Conservation (phyloP, 2,113 vertebrate species). For the Dermatemys mawii region DNA sequence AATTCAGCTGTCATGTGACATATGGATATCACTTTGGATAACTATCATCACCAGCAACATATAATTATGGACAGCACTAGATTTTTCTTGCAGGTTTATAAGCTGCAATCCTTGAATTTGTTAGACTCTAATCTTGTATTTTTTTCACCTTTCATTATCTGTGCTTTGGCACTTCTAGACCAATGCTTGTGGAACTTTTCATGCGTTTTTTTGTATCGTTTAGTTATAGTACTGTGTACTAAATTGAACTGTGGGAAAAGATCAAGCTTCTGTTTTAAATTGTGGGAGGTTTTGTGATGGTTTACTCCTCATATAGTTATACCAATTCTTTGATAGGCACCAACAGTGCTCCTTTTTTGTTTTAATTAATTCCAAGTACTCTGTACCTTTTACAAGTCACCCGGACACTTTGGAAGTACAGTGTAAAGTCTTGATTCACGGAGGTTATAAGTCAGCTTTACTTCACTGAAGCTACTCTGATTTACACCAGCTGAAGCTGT, state of each 20-base stretch:
- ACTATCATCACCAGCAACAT: not conserved
- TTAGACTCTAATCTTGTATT: not conserved
- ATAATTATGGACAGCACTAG: not conserved
- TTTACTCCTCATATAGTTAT: fast-evolving
- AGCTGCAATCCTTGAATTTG: not conserved
- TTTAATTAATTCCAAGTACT: not conserved
- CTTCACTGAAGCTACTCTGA: conserved; percentile 7
- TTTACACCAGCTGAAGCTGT: conserved; percentile 16
- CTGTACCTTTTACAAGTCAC: not conserved
- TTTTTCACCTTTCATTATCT: not conserved
- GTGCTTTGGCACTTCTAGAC: not conserved
- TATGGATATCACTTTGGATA: conserved; percentile 31
- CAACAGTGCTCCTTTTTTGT: conserved; percentile 10
- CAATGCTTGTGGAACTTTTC: not conserved
- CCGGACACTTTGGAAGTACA: conserved; percentile 27
- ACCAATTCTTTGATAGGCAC: conserved; percentile 23
- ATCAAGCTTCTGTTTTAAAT: not conserved
- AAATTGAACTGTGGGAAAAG: not conserved
- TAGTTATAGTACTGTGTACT: not conserved
- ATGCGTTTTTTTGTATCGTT: not conserved
- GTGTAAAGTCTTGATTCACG: not conserved
- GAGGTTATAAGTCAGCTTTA: not conserved
- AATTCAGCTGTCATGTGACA: conserved; percentile 29
- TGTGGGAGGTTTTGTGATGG: not conserved
- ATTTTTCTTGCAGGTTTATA: not conserved